A percentile compares a stretch with the other conserved stretches of the same genome.
Evolutionary conservation across 1,140 invertebrate species (phyloP).

Genomic region (Globodera rostochiensis): DNA sequence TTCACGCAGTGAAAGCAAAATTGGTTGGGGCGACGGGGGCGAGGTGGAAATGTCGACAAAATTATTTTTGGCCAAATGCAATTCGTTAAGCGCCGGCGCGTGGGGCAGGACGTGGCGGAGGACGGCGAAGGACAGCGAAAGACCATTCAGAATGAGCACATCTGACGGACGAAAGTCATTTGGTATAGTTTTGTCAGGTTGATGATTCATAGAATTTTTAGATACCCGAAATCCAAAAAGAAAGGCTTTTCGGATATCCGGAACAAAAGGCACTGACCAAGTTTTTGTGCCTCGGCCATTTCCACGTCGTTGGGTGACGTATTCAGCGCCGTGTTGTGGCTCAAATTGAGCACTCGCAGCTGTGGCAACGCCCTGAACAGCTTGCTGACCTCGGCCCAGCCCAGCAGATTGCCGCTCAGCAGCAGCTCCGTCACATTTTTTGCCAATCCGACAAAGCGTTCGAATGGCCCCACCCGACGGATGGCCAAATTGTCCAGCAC

Average conservation of each 20-base stretch:
- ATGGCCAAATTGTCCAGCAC: conserved; percentile 31
- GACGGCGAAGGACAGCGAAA: conserved; percentile 11
- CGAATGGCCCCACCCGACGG: neutral
- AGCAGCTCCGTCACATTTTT: conserved; percentile 22
- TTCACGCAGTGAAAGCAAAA: conserved; percentile 17
- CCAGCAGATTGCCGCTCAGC: conserved; percentile 17
- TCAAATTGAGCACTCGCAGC: conserved; percentile 19
- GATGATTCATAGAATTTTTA: no score
- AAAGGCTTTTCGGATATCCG: no score
- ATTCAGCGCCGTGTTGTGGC: conserved; percentile 11
- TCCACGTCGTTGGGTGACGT: neutral
- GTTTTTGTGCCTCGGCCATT: conserved; percentile 17
- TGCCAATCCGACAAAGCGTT: conserved; percentile 22
- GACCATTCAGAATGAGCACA: conserved; percentile 18
- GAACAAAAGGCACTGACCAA: neutral
- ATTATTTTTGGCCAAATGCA: conserved; percentile 12
- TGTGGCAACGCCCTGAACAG: conserved; percentile 9
- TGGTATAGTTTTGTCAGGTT: no score
- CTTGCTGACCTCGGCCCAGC: conserved; percentile 12
- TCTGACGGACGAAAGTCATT: neutral
- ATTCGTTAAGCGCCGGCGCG: neutral
- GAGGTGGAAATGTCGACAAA: conserved; percentile 8
- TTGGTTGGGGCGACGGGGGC: neutral
- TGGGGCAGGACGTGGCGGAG: conserved; percentile 1
- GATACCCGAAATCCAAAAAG: no score